These are phyloP conservation scores for Rhynchomys soricoides DNA, from an alignment of 2,113 vertebrate genomes.

Conservation along the genomic window DNA sequence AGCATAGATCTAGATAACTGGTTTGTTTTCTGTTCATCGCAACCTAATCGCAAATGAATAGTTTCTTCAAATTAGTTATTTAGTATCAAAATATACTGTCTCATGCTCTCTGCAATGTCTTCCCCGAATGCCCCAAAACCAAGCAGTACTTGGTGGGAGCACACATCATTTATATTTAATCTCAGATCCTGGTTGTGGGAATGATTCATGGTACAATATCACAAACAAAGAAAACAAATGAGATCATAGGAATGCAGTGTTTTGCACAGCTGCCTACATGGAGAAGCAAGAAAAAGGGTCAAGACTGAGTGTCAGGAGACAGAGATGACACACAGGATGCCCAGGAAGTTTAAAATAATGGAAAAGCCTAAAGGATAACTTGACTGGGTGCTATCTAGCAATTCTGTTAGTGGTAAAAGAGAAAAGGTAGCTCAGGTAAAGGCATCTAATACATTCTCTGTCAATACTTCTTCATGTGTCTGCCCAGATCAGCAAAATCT, in stretches of 20 bases:
- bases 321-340: neutral
- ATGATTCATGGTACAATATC: neutral
- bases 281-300: neutral
- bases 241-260: neutral
- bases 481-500: slow-evolving; percentile 1
- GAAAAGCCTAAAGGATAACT: neutral
- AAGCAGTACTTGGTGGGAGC: neutral
- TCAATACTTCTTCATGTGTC: neutral
- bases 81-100: neutral
- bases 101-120: neutral
- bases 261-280: neutral
- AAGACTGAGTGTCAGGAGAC: neutral
- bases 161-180: neutral
- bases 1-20: neutral
- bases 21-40: neutral
- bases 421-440: neutral
- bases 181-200: neutral
- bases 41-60: neutral
- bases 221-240: neutral
- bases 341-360: neutral
- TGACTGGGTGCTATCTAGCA: neutral
- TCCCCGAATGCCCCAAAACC: neutral
- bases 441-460: neutral
- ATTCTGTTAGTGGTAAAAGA: neutral
- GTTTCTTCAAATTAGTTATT: neutral